Evolutionary conservation across 1,140 invertebrate species (phyloP).

Genomic region (Polypedilum pembai): DNA sequence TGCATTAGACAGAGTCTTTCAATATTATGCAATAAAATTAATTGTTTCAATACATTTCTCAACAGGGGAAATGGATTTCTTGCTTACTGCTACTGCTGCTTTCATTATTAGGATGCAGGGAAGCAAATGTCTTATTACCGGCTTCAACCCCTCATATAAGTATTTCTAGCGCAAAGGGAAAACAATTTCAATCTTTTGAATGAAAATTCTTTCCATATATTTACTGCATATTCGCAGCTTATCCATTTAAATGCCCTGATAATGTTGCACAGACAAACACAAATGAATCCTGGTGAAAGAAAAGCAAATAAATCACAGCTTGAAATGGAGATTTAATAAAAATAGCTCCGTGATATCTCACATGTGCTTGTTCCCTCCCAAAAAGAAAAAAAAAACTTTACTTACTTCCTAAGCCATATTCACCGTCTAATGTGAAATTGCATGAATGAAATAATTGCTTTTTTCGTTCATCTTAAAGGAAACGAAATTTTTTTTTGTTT

Average conservation of each 20-base stretch:
- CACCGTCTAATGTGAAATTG: neutral
- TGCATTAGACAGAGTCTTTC: neutral
- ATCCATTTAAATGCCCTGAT: conserved; percentile 26
- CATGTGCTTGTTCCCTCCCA: neutral
- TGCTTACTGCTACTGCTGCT: neutral
- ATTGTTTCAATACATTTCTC: conserved; percentile 16
- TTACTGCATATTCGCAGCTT: conserved; percentile 6
- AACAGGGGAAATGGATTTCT: neutral
- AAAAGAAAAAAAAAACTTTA: too few relatives aligned
- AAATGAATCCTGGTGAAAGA: conserved; percentile 12
- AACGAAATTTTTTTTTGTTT: too few relatives aligned
- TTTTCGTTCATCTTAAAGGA: too few relatives aligned
- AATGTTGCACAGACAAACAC: conserved; percentile 1
- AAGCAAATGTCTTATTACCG: conserved; percentile 6
- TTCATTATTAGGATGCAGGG: neutral
- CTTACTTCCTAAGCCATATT: too few relatives aligned
- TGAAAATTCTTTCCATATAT: neutral
- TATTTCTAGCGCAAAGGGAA: neutral
- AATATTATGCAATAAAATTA: conserved; percentile 27
- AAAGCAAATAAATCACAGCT: conserved; percentile 27
- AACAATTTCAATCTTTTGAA: neutral
- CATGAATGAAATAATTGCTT: conserved; percentile 13
- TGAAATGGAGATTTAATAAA: conserved; percentile 28
- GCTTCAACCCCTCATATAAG: conserved; percentile 13
- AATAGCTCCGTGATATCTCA: conserved; percentile 20